A percentile compares a stretch with the other conserved stretches of the same genome.
phyloP scores from a whole-genome alignment of 2,113 vertebrate species.

The Tiliqua scincoides region DNA sequence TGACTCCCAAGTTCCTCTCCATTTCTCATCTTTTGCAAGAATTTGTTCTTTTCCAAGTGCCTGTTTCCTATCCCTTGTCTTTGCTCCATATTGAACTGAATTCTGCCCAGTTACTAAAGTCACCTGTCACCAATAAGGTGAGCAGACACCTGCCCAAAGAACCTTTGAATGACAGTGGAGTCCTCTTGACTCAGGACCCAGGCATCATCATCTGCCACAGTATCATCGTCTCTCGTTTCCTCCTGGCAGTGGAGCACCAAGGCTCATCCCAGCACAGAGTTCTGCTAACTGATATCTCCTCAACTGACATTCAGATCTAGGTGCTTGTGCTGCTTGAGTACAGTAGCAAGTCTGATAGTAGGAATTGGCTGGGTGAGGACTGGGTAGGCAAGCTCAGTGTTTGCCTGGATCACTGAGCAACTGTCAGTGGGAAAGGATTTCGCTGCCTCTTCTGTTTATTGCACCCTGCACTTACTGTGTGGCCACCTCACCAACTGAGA shows the following conservation, averaged over 20 bases:
- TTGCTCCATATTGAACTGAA: too few relatives aligned
- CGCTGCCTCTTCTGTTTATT: too few relatives aligned
- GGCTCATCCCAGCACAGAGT: background rate
- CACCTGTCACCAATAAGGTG: background rate
- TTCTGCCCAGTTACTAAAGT: background rate
- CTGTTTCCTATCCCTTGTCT: background rate
- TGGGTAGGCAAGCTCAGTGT: constrained; percentile 78
- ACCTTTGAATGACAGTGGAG: constrained; percentile 85
- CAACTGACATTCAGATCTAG: constrained; percentile 69
- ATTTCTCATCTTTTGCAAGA: background rate
- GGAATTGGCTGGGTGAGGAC: background rate
- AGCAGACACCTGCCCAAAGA: constrained; percentile 13
- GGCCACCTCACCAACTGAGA: too few relatives aligned
- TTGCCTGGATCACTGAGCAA: constrained; percentile 76
- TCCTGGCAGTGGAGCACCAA: constrained; percentile 52
- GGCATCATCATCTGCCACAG: constrained; percentile 84
- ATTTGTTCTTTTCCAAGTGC: too few relatives aligned
- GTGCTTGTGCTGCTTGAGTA: constrained; percentile 61
- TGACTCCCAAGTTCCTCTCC: background rate
- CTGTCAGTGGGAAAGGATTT: too few relatives aligned
- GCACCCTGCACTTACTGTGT: too few relatives aligned
- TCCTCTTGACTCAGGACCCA: constrained; percentile 74
- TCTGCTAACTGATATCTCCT: constrained; percentile 70
- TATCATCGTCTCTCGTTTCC: constrained; percentile 79
- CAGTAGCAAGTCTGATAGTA: background rate